Base-by-base conservation (phyloP, 1,140 invertebrate genomes). In the Pachypeltis micranthus region DNA sequence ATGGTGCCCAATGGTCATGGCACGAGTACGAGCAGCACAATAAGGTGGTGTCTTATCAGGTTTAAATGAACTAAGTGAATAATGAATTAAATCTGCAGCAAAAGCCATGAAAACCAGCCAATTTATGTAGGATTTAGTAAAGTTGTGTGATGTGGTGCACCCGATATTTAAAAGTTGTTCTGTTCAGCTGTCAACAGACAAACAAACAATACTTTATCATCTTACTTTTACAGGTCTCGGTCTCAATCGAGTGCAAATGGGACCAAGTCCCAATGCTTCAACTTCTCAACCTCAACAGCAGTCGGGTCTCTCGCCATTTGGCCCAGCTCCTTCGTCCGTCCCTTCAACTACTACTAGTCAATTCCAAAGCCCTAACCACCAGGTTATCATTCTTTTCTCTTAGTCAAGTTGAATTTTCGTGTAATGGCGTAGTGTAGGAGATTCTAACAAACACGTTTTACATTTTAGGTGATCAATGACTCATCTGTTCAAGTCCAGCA, bases 221-320 rank as follows among this genome's bases (percentile, higher is more conserved):
- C n/a, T n/a, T n/a, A n/a, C 23, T 51, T 51, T 21, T 39, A 39
- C 21, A 51, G 47, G 47, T 21, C 47, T 62, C 29, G 59, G 58
- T 58, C 44, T 39, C 29, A 63, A 47, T 10, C 65, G 47, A 39
- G 34, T 64, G 54, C 61, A 60, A 23, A 81, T 84, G 0, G 84
- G 84, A 28, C 84, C 83, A 10, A 85, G 83, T 76, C 67, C 67
- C 1, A 54, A 63, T 2, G 60, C 64, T 39, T 59, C 60, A 4
- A 54, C 25, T 21, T 62, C 63, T 7, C 64, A 44, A 51, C 47
- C 7, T 4, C 47, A 51, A 16, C 31, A 24, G 28, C 61, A 63
- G 55, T 60, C 34, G 27, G 63, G 63, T 1, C 25, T 65, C 4
- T 65, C 63, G 23, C 67, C 67, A 1, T 65, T 66, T 28, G 63